Evolutionary conservation across 2,888 invertebrate species (phyloP).

Genomic region (Monochamus alternatus): DNA sequence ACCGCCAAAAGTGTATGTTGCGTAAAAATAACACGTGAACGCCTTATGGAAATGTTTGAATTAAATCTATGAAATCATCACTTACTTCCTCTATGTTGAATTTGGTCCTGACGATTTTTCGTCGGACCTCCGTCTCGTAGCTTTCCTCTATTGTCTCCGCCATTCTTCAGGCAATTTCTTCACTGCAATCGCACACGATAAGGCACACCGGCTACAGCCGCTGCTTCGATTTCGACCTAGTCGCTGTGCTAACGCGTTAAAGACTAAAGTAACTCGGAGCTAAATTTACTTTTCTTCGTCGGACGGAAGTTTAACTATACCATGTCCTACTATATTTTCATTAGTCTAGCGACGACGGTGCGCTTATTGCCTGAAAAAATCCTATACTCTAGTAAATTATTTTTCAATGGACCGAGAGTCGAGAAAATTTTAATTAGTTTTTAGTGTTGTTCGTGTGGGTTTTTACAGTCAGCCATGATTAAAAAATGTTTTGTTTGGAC

Average conservation of each 20-base stretch:
- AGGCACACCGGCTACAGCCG: constrained; percentile 45
- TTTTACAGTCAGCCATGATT: background rate
- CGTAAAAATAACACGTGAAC: constrained; percentile 10
- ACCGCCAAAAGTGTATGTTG: background rate
- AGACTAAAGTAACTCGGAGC: constrained; percentile 61
- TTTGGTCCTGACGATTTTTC: constrained; percentile 80
- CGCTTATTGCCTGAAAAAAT: constrained; percentile 32
- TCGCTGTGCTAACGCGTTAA: constrained; percentile 64
- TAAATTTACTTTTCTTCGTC: constrained; percentile 45
- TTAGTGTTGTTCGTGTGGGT: constrained; percentile 8
- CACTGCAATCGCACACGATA: constrained; percentile 34
- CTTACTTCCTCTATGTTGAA: constrained; percentile 84
- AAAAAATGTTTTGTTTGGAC: no score
- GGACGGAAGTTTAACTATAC: constrained; percentile 44
- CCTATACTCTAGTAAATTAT: constrained; percentile 33
- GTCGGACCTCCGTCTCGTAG: constrained; percentile 80
- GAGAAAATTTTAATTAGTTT: constrained; percentile 18
- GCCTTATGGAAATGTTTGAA: background rate
- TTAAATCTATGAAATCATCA: constrained; percentile 47
- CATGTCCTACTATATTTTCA: constrained; percentile 45
- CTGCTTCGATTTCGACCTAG: constrained; percentile 56
- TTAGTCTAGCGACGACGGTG: constrained; percentile 42
- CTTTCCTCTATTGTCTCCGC: constrained; percentile 82
- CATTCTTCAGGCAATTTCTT: constrained; percentile 67
- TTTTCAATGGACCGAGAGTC: constrained; percentile 29